A percentile compares a stretch with the other conserved stretches of the same genome.
Conservation (phyloP, 1,140 invertebrate species). For the Atta cephalotes region DNA sequence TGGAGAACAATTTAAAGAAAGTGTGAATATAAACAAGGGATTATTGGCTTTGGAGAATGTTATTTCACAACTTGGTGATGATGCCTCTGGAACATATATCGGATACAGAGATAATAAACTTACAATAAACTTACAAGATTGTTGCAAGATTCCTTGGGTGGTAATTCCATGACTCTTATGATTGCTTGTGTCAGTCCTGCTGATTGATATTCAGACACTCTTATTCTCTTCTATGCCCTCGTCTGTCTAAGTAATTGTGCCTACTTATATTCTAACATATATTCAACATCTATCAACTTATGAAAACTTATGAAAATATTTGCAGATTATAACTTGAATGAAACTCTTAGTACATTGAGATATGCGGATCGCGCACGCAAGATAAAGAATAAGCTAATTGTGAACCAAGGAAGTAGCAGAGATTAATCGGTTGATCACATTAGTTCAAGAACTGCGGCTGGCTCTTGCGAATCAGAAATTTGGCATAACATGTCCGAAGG, state of each 20-base stretch:
- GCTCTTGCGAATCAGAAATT: slow-evolving; percentile 86
- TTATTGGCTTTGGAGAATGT: slow-evolving; percentile 96
- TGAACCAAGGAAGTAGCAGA: slow-evolving; percentile 94
- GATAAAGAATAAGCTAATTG: slow-evolving; percentile 97
- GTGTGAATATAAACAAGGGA: slow-evolving; percentile 97
- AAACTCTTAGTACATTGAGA: slow-evolving; percentile 95
- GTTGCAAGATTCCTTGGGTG: slow-evolving; percentile 96
- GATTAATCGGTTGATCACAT: slow-evolving; percentile 89
- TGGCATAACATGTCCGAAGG: slow-evolving; percentile 81
- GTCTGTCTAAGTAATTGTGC: neutral
- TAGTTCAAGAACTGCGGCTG: slow-evolving; percentile 89
- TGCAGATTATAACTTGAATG: slow-evolving; percentile 90
- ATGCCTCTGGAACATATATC: slow-evolving; percentile 89
- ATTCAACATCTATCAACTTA: neutral
- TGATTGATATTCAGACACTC: slow-evolving; percentile 68
- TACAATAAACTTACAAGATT: slow-evolving; percentile 96
- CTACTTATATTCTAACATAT: neutral
- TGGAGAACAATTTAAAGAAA: slow-evolving; percentile 96
- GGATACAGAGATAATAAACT: slow-evolving; percentile 97
- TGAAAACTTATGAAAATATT: slow-evolving; percentile 7
- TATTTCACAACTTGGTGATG: slow-evolving; percentile 94
- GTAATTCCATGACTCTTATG: slow-evolving; percentile 97
- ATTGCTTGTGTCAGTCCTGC: slow-evolving; percentile 97
- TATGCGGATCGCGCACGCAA: slow-evolving; percentile 96
- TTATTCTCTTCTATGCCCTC: neutral